Evolutionary conservation across 2,797 vertebrate genomes (phyloP).

Genomic region (Tokudaia tokunoshimensis): DNA sequence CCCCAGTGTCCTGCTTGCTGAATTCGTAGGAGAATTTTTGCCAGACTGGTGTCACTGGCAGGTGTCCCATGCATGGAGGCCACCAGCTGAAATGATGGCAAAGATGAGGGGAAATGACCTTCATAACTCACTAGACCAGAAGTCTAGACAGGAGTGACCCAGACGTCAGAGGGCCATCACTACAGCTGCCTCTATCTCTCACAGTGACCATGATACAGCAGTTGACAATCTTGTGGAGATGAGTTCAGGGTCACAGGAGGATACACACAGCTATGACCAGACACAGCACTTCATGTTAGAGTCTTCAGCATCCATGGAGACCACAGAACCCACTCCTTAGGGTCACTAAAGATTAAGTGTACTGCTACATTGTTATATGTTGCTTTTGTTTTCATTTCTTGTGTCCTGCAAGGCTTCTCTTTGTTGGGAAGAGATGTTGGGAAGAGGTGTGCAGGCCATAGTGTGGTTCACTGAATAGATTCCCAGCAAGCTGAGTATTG

Average conservation of each 20-base stretch:
- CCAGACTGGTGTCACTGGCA: rapidly evolving
- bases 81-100: not conserved
- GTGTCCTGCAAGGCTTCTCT: rapidly evolving
- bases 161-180: not conserved
- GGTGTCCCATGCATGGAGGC: not conserved
- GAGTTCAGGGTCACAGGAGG: too few relatives aligned
- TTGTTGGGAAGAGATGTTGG: not conserved
- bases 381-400: not conserved
- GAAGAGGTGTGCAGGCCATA: rapidly evolving
- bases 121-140: not conserved
- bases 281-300: not conserved
- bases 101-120: not conserved
- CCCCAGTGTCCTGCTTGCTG: not conserved
- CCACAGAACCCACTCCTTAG: not conserved
- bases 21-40: not conserved
- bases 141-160: not conserved
- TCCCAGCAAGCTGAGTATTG: not conserved
- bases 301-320: not conserved
- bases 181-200: too few relatives aligned
- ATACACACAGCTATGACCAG: too few relatives aligned
- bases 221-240: not conserved
- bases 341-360: not conserved
- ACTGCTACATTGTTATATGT: not conserved
- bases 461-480: too few relatives aligned
- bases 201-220: not conserved